These are phyloP conservation scores for Pteromalus puparum DNA, from an alignment of 1,140 invertebrate genomes.

Conservation along the genomic window DNA sequence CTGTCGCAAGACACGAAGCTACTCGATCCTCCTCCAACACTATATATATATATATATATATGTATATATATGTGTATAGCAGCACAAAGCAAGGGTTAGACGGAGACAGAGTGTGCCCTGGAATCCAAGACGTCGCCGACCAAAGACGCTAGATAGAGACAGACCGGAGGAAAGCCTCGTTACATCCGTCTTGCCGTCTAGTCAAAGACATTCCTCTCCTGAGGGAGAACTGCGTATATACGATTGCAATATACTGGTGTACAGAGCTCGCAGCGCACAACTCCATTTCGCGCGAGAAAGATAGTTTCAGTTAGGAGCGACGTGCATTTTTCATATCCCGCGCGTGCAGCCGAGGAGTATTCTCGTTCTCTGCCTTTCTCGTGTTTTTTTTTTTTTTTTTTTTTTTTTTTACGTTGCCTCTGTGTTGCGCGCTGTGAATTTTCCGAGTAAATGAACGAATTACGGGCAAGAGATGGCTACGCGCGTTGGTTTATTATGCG, in stretches of 20 bases:
- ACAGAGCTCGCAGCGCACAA: neutral
- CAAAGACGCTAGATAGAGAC: neutral
- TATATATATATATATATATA: too few relatives aligned
- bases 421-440: neutral
- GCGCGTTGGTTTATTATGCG: neutral
- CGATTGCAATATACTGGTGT: neutral
- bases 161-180: neutral
- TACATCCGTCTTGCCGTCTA: neutral
- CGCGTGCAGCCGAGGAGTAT: neutral
- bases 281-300: conserved; percentile 33
- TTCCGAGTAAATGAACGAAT: conserved; percentile 11
- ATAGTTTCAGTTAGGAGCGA: conserved; percentile 8
- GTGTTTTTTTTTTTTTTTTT: neutral
- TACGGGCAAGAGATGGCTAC: neutral
- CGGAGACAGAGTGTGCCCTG: neutral
- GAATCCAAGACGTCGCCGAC: conserved; percentile 1
- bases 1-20: neutral
- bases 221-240: neutral
- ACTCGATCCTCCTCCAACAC: neutral
- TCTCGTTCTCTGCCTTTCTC: neutral
- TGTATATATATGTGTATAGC: too few relatives aligned
- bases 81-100: neutral
- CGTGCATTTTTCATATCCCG: conserved; percentile 27
- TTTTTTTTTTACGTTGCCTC: neutral
- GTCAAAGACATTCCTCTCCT: conserved; percentile 20